Evolutionary conservation across 2,888 invertebrate genomes (phyloP).

Genomic region (Pseudococcus viburni): DNA sequence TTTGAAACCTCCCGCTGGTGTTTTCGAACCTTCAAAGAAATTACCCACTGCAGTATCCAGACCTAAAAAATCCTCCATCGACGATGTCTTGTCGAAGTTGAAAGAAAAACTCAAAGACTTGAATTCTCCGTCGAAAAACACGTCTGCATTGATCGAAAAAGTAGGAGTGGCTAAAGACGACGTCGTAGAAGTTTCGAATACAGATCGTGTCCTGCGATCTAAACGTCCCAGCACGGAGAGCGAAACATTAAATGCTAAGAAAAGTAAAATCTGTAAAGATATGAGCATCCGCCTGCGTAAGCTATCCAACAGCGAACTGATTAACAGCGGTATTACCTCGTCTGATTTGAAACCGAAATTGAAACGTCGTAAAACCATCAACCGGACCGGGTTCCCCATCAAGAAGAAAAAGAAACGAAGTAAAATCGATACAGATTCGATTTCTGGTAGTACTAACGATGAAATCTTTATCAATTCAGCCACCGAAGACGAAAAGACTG

Average conservation of each 20-base stretch:
- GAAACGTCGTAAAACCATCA: slow-evolving; percentile 80
- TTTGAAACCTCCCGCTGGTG: slow-evolving; percentile 76
- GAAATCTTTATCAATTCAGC: slow-evolving; percentile 50
- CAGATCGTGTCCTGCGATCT: slow-evolving; percentile 40
- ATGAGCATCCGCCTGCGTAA: slow-evolving; percentile 51
- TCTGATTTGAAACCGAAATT: slow-evolving; percentile 68
- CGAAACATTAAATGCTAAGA: slow-evolving; percentile 17
- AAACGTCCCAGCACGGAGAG: slow-evolving; percentile 49
- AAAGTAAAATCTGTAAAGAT: slow-evolving; percentile 44
- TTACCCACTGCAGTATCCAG: slow-evolving; percentile 66
- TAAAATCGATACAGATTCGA: slow-evolving; percentile 74
- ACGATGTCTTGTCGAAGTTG: slow-evolving; percentile 67
- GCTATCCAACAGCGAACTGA: slow-evolving; percentile 39
- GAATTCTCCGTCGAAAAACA: slow-evolving; percentile 61
- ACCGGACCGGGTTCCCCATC: slow-evolving; percentile 90
- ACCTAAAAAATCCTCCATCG: slow-evolving; percentile 68
- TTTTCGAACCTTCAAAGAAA: slow-evolving; percentile 78
- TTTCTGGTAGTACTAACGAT: not conserved
- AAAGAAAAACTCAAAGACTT: slow-evolving; percentile 67
- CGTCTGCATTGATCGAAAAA: slow-evolving; percentile 64
- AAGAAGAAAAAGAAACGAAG: slow-evolving; percentile 81
- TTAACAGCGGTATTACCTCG: not conserved
- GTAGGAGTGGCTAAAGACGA: slow-evolving; percentile 47
- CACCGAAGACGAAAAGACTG: slow-evolving; percentile 20
- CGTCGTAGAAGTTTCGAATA: not conserved